These are phyloP conservation scores for Mionectes olivaceus DNA, from an alignment of 2,797 vertebrate genomes.

Conservation along the genomic window DNA sequence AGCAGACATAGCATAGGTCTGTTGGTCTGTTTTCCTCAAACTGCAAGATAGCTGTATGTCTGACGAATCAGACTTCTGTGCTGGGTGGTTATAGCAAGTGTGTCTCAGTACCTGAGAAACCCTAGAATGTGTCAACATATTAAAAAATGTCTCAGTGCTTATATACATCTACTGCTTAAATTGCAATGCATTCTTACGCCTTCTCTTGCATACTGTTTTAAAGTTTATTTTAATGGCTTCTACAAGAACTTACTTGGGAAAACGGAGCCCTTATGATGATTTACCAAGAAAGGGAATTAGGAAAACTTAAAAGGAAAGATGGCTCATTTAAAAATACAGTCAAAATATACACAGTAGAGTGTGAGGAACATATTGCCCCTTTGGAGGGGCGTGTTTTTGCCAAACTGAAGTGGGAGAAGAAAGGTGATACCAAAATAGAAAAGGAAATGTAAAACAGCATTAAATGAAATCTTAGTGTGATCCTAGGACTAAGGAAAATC, in stretches of 20 bases:
- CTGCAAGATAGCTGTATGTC: not conserved
- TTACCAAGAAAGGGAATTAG: not conserved
- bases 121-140: not conserved
- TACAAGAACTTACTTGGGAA: not conserved
- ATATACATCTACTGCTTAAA: not conserved
- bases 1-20: not conserved
- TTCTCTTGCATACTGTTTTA: not conserved
- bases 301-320: not conserved
- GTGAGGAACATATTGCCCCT: not conserved
- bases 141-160: not conserved
- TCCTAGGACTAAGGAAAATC: not conserved
- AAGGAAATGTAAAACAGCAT: not conserved
- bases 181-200: not conserved
- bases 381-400: not conserved
- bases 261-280: not conserved
- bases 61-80: not conserved
- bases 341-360: not conserved
- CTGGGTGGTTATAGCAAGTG: not conserved
- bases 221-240: not conserved
- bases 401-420: not conserved
- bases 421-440: not conserved
- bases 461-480: not conserved
- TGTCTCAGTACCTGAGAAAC: conserved; percentile 10
- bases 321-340: not conserved
- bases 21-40: not conserved